Evolutionary conservation across 1,140 invertebrate genomes (phyloP), one percentile per base, ranked within the genome.

Genomic region (Drosophila tsacasi): DNA sequence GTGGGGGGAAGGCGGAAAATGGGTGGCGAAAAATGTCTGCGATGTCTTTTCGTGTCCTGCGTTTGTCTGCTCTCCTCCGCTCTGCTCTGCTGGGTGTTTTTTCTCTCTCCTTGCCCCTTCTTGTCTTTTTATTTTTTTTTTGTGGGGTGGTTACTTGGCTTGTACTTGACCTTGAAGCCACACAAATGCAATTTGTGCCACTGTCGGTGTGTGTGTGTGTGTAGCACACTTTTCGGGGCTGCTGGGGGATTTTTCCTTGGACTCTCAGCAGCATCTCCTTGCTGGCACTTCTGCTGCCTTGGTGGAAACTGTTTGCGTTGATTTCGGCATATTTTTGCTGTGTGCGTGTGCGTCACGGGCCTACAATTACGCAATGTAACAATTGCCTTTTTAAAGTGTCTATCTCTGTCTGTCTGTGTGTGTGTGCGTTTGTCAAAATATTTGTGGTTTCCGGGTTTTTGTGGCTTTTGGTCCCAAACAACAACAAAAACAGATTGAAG

Each of bases 301-400:
- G 90, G 89, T 91, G 72, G 71, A 91, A 89, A 80, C 84, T 91
- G 89, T 91, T 91, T 91, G 89, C 89, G 89, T 91, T 91, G 81
- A 86, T 86, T 86, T 90, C 87, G 86, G 86, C 86, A 91, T 90
- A 81, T 89, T 91, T 87, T 87, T 84, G 64, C 39, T 62, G 76
- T 81, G 65, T 84, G 85, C 83, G 72, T 89, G 79, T 71, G 83
- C 76, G 65, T 79, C 71, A 39, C 25, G 49, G 44, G 80, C 83
- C 83, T 89, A 89, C 39, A 68, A 54, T 52, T 86, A 86, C 83
- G 83, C 83, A 87, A 69, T 71, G 64, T n/a, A 37, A 57, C 50
- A 74, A 55, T 62, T 58, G 59, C 62, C 54, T 47, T 46, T 50
- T 52, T 69, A 44, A 47, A 44, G n/a, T 42, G 17, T 12, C 35